phyloP scores from a whole-genome alignment of 2,113 vertebrate genomes.

The Ancistrus triradiatus region DNA sequence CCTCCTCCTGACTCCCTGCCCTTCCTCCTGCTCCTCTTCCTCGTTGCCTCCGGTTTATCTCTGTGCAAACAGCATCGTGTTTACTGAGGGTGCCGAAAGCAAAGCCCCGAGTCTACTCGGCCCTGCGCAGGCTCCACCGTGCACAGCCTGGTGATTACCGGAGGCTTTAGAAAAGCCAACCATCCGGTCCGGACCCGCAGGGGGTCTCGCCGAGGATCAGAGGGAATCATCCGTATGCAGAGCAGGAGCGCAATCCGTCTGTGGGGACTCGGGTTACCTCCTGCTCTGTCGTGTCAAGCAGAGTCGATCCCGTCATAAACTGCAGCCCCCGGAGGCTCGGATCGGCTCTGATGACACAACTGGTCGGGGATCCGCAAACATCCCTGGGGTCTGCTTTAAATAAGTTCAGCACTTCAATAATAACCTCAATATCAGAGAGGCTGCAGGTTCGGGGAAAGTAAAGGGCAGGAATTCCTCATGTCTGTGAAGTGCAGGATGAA shows the following conservation, averaged over 20 bases:
- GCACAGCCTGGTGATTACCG: slow-evolving; percentile 15
- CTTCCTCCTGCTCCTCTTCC: too few species aligned
- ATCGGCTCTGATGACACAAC: too few species aligned
- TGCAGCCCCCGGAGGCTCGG: too few species aligned
- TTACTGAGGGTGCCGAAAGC: not conserved
- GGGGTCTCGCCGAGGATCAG: slow-evolving; percentile 6
- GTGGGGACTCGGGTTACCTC: too few species aligned
- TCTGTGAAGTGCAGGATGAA: not conserved
- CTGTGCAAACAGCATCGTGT: not conserved
- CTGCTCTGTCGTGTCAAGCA: too few species aligned
- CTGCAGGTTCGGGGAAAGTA: not conserved
- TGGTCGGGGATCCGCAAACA: too few species aligned
- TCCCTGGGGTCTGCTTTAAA: too few species aligned
- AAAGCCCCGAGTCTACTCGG: not conserved
- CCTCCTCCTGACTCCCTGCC: too few species aligned
- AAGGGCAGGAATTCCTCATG: not conserved
- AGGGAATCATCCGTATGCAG: slow-evolving; percentile 11
- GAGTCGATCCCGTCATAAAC: too few species aligned
- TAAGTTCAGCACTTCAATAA: not conserved
- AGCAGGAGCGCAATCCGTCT: not conserved
- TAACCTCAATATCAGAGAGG: not conserved
- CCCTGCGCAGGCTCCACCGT: not conserved
- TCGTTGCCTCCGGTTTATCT: too few species aligned
- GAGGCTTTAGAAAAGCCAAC: slow-evolving; percentile 24
- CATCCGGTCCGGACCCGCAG: not conserved